These are phyloP conservation scores for Azemiops feae DNA, from an alignment of 2,113 vertebrate species.

Conservation along the genomic window DNA sequence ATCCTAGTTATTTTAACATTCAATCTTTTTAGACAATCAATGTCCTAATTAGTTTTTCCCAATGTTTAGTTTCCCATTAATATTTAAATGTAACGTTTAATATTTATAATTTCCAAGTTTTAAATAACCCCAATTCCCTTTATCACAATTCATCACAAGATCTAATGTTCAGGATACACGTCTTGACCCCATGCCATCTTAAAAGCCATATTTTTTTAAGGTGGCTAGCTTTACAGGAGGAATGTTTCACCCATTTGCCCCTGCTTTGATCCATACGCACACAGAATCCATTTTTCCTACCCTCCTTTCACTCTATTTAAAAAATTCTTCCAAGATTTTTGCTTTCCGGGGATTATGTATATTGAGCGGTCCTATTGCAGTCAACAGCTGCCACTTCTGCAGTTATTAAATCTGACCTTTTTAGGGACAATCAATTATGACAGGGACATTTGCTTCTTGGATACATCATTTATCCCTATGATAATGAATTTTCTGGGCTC, in stretches of 20 bases:
- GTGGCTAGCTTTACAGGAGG: not conserved
- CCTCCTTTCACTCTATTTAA: not conserved
- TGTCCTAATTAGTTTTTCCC: no score
- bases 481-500: not conserved
- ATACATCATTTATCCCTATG: not conserved
- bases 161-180: no score
- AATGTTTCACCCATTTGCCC: not conserved
- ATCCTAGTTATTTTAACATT: no score
- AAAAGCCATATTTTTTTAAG: not conserved
- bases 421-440: not conserved
- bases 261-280: not conserved
- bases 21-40: no score
- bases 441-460: not conserved
- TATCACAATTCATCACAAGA: no score
- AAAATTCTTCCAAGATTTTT: not conserved
- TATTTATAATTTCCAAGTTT: no score
- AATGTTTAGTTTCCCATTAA: no score
- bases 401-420: not conserved
- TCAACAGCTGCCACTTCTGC: not conserved
- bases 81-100: no score
- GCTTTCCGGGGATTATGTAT: not conserved
- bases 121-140: no score
- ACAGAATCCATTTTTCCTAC: not conserved
- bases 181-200: not conserved
- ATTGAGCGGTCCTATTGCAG: not conserved